Evolutionary conservation across 2,797 vertebrate genomes (phyloP), one percentile per base, ranked within the genome.

Genomic region (Capromys pilorides): DNA sequence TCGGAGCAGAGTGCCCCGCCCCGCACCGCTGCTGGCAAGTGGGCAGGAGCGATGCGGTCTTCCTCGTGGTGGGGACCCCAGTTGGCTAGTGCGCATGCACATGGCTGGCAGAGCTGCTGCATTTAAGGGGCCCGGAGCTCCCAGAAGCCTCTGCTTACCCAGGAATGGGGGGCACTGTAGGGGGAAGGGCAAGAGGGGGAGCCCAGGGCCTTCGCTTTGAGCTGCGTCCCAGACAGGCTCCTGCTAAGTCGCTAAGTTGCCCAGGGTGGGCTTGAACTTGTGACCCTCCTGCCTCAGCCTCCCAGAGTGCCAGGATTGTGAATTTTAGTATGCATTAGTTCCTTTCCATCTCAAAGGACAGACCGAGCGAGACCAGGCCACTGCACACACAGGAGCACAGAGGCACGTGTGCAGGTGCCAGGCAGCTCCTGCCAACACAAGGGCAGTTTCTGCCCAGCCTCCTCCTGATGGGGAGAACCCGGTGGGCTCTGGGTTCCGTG

Each of bases 401-500:
- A n/a, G 6, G 1, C 4, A 41, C 26, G 11, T 12, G 31, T 66
- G 69, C 71, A 73, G 33, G 66, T 1, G 0, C 18, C 78, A 13
- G 6, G 0, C 1, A 13, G 18, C 28, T 75, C 26, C 11, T n/a
- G 4, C 1, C 1, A 28, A 61, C 51, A 51, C 66, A n/a, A 22
- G 22, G 3, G 24, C 21, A 0, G 9, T 51, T 81, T 71, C 67
- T 87, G 82, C 26, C 49, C 1, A 4, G 10, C 54, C 73, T 64
- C 39, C 31, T 41, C 19, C 4, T 51, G 33, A 57, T 59, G 45
- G 39, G 21, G 57, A 33, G n/a, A 54, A 78, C 19, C 26, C 6
- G 31, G 22, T 78, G 62, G n/a, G 28, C 19, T 59, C 19, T 61
- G 59, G 77, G 33, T 82, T 33, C 59, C 31, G 36, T 45, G 26